Base-by-base conservation (phyloP, 1,140 invertebrate genomes). In the Metopolophium dirhodum region DNA sequence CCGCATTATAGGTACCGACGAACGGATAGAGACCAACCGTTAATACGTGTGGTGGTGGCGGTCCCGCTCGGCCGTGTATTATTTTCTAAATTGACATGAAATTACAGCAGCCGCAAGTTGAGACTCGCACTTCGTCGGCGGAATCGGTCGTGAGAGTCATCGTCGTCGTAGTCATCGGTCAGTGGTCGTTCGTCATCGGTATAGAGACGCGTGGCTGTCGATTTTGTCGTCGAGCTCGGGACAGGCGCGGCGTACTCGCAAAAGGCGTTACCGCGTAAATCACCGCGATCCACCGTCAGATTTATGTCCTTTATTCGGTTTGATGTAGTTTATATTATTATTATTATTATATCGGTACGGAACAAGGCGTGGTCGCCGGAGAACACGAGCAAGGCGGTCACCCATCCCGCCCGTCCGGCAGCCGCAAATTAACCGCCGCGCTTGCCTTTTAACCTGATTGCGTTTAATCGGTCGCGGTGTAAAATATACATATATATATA, bases 181-280 rank as follows among this genome's bases (percentile, higher is more conserved):
- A n/a, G 30, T 45, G 9, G 22, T 41, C 51, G 45, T 49, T 41
- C 51, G 45, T 49, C 45, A 41, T 47, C 85, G 22, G 23, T 26
- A 47, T 41, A 45, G 85, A 86, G 87, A 89, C 87, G 8, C 49
- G n/a, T 22, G 54, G 11, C 20, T 83, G 90, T 91, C 90, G 68
- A 77, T 61, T 47, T 45, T n/a, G 68, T 30, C 87, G 22, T 18
- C 47, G 49, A 35, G 4, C 22, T 30, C 18, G n/a, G 9, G 49
- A 35, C n/a, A 57, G 7, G n/a, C 7, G 30, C 37, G 41, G 11
- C 85, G 45, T 92, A 86, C 57, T 22, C 47, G 37, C 49, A 86
- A 93, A 93, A 93, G 91, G 91, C 91, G 91, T 92, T 85, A 92
- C 91, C 91, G 82, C 11, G 77, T 85, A 54, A 57, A 57, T 93